A percentile compares a stretch with the other conserved stretches of the same genome.
phyloP scores from a whole-genome alignment of 2,888 invertebrate genomes.

The Rhingia campestris region DNA sequence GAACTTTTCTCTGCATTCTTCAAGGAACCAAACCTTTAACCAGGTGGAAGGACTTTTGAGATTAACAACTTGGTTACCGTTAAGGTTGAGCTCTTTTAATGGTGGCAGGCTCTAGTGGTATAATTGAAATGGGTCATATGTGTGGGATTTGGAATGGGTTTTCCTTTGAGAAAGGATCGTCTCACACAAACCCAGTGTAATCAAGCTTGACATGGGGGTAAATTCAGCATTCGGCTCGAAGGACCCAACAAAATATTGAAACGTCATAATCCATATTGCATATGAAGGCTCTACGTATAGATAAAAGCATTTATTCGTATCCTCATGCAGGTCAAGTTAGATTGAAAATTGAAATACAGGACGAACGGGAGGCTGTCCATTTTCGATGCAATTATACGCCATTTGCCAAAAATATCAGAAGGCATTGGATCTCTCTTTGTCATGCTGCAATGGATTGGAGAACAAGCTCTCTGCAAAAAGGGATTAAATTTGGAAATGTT shows the following conservation, averaged over 20 bases:
- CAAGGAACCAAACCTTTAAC: background rate
- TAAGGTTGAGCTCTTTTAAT: slow-evolving; percentile 13
- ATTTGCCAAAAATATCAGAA: background rate
- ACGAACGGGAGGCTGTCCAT: slow-evolving; percentile 31
- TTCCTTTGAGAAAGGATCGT: too few relatives aligned
- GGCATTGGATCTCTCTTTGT: slow-evolving; percentile 23
- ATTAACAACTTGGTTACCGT: slow-evolving; percentile 23
- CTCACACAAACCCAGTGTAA: slow-evolving; percentile 3
- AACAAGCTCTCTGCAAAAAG: slow-evolving; percentile 6
- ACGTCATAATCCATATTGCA: slow-evolving; percentile 1
- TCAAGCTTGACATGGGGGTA: background rate
- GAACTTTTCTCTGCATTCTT: slow-evolving; percentile 31
- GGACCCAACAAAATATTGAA: background rate
- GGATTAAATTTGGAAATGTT: slow-evolving; percentile 38
- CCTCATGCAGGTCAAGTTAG: slow-evolving; percentile 41
- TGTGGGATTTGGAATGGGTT: background rate
- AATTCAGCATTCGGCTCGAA: background rate
- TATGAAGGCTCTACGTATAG: background rate
- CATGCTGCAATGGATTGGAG: slow-evolving; percentile 18
- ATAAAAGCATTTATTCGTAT: slow-evolving; percentile 1
- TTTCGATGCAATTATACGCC: background rate
- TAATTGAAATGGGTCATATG: slow-evolving; percentile 53
- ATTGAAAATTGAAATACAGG: slow-evolving; percentile 31
- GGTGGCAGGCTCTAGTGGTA: slow-evolving; percentile 11
- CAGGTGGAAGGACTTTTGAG: slow-evolving; percentile 51